Percentiles rank a stretch among this genome's conserved stretches.
Conservation (phyloP, 1,140 invertebrate genomes). For the Musca domestica region DNA sequence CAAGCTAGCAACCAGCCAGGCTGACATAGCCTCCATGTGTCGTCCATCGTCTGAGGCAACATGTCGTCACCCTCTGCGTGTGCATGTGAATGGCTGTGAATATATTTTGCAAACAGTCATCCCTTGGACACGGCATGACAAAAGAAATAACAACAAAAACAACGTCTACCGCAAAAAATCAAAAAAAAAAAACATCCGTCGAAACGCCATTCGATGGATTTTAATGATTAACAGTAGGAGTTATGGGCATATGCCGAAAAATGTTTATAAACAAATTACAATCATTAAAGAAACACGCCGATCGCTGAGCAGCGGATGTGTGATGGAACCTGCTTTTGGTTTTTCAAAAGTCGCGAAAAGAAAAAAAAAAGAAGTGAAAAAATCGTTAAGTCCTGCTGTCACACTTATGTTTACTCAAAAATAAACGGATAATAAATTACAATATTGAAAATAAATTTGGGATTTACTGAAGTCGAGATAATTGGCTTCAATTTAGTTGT, state of each 20-base stretch:
- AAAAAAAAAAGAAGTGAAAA: too few species aligned
- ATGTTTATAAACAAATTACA: too few species aligned
- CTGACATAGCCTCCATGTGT: not conserved
- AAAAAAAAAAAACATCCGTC: not conserved
- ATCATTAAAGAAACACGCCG: too few species aligned
- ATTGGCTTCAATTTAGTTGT: too few species aligned
- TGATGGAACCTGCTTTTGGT: too few species aligned
- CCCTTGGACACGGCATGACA: not conserved
- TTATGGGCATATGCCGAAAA: conserved; percentile 8
- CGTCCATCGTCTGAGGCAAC: not conserved
- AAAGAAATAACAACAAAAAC: not conserved
- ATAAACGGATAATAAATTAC: too few species aligned
- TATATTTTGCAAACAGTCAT: not conserved
- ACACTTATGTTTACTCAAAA: too few species aligned
- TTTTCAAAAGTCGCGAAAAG: too few species aligned
- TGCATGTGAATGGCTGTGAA: not conserved
- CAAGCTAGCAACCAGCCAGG: not conserved
- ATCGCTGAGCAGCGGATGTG: too few species aligned
- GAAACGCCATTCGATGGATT: conserved; percentile 5
- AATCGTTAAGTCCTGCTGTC: too few species aligned
- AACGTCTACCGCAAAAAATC: not conserved
- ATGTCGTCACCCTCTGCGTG: conserved; percentile 12
- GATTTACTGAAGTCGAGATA: too few species aligned
- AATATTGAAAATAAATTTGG: too few species aligned
- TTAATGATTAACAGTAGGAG: conserved; percentile 20